Evolutionary conservation across 2,888 invertebrate species (phyloP).

Genomic region (Orthosia incerta): DNA sequence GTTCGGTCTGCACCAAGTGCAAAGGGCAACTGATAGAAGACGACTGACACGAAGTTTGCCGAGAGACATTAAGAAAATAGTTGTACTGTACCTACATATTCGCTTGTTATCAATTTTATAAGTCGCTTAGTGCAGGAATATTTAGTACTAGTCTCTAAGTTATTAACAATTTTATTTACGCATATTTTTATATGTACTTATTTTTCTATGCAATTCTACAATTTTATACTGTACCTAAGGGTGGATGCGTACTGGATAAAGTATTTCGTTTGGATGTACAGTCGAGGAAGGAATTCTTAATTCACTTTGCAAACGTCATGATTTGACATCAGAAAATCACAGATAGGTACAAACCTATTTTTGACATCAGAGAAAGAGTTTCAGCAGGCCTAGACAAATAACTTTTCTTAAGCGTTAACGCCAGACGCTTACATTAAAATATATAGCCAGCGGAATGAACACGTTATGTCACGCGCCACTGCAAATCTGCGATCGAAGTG

Average conservation of each 20-base stretch:
- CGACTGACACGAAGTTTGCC: too few relatives aligned
- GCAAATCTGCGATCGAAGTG: too few relatives aligned
- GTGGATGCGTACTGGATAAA: conserved; percentile 24
- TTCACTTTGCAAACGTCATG: background rate
- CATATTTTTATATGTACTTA: conserved; percentile 63
- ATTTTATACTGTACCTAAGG: conserved; percentile 58
- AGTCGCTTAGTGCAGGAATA: conserved; percentile 39
- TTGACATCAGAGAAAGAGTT: conserved; percentile 1
- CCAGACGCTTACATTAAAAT: too few relatives aligned
- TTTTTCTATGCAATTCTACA: conserved; percentile 68
- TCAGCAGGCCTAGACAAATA: too few relatives aligned
- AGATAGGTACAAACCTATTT: too few relatives aligned
- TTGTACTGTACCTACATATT: conserved; percentile 21
- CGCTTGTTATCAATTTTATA: conserved; percentile 41
- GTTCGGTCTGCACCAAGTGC: too few relatives aligned
- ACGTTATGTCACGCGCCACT: too few relatives aligned
- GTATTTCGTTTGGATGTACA: conserved; percentile 46
- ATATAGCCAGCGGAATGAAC: too few relatives aligned
- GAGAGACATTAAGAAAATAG: too few relatives aligned
- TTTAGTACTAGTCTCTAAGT: conserved; percentile 13
- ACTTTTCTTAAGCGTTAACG: too few relatives aligned
- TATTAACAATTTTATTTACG: conserved; percentile 51
- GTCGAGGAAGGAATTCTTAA: conserved; percentile 40
- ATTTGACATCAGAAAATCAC: background rate
- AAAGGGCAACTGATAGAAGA: too few relatives aligned